Evolutionary conservation across 1,140 invertebrate species (phyloP).

Genomic region (Ganaspis sp.): DNA sequence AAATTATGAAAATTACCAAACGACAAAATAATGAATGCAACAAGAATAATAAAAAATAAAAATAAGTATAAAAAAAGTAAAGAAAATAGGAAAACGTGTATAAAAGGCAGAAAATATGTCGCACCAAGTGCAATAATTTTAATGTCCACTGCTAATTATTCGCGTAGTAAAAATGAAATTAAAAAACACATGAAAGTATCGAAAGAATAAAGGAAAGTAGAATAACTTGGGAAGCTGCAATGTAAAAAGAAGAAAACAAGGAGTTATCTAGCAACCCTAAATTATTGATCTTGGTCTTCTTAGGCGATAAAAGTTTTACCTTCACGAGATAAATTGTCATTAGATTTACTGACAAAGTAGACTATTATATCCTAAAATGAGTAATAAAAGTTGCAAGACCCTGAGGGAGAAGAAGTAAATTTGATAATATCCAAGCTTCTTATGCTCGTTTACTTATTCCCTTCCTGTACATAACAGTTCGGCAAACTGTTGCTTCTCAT

Average conservation of each 20-base stretch:
- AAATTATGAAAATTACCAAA: no score
- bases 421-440: constrained; percentile 13
- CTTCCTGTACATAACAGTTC: not conserved
- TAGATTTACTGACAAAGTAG: not conserved
- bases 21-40: no score
- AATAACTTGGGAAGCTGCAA: not conserved
- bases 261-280: not conserved
- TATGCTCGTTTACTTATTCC: not conserved
- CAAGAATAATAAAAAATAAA: no score
- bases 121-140: no score
- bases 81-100: no score
- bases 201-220: not conserved
- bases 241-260: not conserved
- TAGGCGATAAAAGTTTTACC: not conserved
- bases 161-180: no score
- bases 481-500: constrained; percentile 7
- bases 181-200: no score
- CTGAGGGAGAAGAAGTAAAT: not conserved
- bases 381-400: constrained; percentile 1
- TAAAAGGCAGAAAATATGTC: no score
- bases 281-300: not conserved
- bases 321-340: constrained; percentile 1
- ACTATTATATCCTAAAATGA: not conserved
- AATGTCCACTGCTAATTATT: no score
- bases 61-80: no score